These are phyloP conservation scores for Caenorhabditis wallacei DNA, from an alignment of 2,888 invertebrate species.

Conservation along the genomic window DNA sequence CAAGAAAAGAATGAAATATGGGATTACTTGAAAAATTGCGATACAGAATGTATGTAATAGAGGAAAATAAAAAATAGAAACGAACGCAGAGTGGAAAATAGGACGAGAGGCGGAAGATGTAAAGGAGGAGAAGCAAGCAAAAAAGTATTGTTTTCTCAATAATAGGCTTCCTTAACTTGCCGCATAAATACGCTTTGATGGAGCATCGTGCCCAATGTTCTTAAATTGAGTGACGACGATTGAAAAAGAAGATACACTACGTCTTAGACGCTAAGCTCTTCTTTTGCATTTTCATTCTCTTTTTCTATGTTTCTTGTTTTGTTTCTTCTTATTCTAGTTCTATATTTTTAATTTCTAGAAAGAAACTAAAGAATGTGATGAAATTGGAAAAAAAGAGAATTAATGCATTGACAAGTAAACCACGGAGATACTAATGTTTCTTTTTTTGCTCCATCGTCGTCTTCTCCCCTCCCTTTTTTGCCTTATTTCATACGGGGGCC, in stretches of 20 bases:
- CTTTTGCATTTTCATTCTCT: background rate
- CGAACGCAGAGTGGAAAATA: slow-evolving; percentile 9
- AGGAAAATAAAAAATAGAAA: slow-evolving; percentile 22
- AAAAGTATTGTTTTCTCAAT: slow-evolving; percentile 59
- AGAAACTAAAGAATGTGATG: background rate
- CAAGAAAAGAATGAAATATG: slow-evolving; percentile 36
- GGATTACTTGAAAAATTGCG: slow-evolving; percentile 43
- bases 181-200: slow-evolving; percentile 57
- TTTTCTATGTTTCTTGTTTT: slow-evolving; percentile 9
- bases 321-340: background rate
- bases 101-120: slow-evolving; percentile 33
- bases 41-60: slow-evolving; percentile 31
- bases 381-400: slow-evolving; percentile 6
- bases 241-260: slow-evolving; percentile 27
- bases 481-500: slow-evolving; percentile 7
- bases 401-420: slow-evolving; percentile 42
- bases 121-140: slow-evolving; percentile 10
- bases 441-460: slow-evolving; percentile 19
- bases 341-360: background rate
- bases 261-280: slow-evolving; percentile 21
- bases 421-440: slow-evolving; percentile 34
- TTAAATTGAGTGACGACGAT: slow-evolving; percentile 44
- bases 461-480: background rate
- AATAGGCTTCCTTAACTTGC: slow-evolving; percentile 61
- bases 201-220: slow-evolving; percentile 44